phyloP scores from a whole-genome alignment of 2,888 invertebrate genomes.

The Melolontha melolontha region DNA sequence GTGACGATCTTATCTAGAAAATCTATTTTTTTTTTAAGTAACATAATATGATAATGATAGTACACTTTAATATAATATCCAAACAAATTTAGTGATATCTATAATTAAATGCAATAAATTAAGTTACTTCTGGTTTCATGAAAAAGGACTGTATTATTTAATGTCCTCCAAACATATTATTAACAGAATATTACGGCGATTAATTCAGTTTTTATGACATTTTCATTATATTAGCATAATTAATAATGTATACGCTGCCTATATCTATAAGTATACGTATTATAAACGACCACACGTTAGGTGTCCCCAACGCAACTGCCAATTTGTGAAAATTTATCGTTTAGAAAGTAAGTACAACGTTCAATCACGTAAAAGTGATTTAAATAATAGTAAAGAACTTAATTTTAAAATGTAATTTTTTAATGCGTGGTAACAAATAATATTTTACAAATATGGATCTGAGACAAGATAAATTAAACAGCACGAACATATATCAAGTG shows the following conservation, averaged over 20 bases:
- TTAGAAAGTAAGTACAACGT: conserved; percentile 34
- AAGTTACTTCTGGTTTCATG: conserved; percentile 11
- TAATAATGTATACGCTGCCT: conserved; percentile 15
- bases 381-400: conserved; percentile 24
- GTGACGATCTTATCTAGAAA: background rate
- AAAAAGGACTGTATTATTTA: conserved; percentile 16
- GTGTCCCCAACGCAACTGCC: conserved; percentile 32
- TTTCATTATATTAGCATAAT: conserved; percentile 33
- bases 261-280: conserved; percentile 16
- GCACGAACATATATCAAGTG: no score
- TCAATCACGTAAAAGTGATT: conserved; percentile 35
- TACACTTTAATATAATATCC: conserved; percentile 6
- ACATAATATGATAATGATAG: conserved; percentile 26
- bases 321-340: conserved; percentile 34
- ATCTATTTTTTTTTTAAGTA: background rate
- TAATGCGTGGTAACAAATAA: conserved; percentile 13
- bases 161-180: conserved; percentile 24
- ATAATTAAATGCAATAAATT: conserved; percentile 29
- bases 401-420: conserved; percentile 23
- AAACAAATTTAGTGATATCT: conserved; percentile 7
- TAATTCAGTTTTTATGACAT: conserved; percentile 36
- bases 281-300: conserved; percentile 30
- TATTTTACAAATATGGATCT: conserved; percentile 17
- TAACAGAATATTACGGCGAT: conserved; percentile 32
- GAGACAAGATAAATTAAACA: background rate